Evolutionary conservation across 2,113 vertebrate species (phyloP).

Genomic region (Neopipo cinnamomea): DNA sequence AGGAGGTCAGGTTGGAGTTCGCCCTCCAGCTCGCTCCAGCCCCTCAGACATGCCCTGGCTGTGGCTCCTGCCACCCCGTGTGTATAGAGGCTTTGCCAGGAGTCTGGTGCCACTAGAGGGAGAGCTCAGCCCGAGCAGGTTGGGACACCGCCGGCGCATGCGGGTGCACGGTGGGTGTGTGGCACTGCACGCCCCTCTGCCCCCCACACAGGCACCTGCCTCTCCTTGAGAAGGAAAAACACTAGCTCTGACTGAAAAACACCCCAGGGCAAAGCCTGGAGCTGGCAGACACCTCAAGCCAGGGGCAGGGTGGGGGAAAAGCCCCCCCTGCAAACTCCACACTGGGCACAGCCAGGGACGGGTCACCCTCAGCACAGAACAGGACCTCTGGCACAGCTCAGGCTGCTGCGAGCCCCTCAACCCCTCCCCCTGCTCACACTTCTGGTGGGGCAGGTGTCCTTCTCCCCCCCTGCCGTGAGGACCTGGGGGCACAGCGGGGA

Average conservation of each 20-base stretch:
- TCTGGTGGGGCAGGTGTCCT: background rate
- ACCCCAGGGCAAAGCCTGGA: background rate
- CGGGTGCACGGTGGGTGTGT: accelerated
- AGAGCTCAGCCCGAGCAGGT: conserved; percentile 25
- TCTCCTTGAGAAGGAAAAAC: background rate
- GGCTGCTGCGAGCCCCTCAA: accelerated
- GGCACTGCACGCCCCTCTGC: background rate
- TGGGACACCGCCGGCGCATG: background rate
- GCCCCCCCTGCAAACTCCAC: background rate
- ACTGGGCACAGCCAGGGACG: accelerated
- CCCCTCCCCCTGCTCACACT: background rate
- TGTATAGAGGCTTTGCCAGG: background rate
- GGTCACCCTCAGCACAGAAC: background rate
- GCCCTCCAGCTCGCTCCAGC: accelerated
- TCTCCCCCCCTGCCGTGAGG: accelerated
- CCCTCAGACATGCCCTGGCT: background rate
- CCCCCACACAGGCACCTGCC: background rate
- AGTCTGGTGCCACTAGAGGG: conserved; percentile 52
- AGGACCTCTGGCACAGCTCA: accelerated
- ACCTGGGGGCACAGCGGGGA: accelerated
- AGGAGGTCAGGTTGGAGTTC: background rate
- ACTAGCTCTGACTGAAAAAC: accelerated
- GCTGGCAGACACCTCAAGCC: background rate
- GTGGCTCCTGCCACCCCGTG: background rate
- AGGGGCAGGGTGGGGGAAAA: background rate